A percentile compares a stretch with the other conserved stretches of the same genome.
phyloP scores from a whole-genome alignment of 1,140 invertebrate species.

The Metopolophium dirhodum region DNA sequence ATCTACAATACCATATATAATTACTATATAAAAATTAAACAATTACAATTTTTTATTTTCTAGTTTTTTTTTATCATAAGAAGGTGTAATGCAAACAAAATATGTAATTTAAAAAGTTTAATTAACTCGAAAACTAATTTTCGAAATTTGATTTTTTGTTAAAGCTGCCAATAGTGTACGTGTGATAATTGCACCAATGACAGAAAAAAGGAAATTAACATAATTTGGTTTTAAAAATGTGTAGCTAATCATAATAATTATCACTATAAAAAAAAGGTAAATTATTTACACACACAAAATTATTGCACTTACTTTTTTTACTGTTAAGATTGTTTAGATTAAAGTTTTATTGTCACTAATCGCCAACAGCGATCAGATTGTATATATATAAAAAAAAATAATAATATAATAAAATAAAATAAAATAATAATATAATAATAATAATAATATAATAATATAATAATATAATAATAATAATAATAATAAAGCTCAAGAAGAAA shows the following conservation, averaged over 20 bases:
- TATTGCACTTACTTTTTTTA: slow-evolving; percentile 57
- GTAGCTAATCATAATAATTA: slow-evolving; percentile 54
- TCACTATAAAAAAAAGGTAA: slow-evolving; percentile 44
- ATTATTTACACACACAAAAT: slow-evolving; percentile 53
- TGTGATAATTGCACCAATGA: slow-evolving; percentile 57
- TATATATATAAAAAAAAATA: slow-evolving; percentile 31
- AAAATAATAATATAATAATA: slow-evolving; percentile 51
- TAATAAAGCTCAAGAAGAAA: slow-evolving; percentile 56
- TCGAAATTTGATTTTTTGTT: background rate
- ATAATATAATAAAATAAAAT: slow-evolving; percentile 1
- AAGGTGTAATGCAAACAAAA: slow-evolving; percentile 56
- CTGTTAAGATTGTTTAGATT: slow-evolving; percentile 57
- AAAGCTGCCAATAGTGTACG: slow-evolving; percentile 50
- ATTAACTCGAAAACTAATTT: slow-evolving; percentile 41
- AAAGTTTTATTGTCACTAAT: slow-evolving; percentile 54
- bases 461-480: slow-evolving; percentile 55
- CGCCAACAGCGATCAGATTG: slow-evolving; percentile 45
- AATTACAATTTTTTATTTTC: slow-evolving; percentile 55
- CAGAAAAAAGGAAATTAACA: slow-evolving; percentile 45
- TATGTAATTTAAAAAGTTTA: slow-evolving; percentile 52
- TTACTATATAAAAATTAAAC: slow-evolving; percentile 57
- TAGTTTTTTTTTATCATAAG: slow-evolving; percentile 43
- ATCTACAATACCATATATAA: slow-evolving; percentile 57
- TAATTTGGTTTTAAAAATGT: slow-evolving; percentile 49
- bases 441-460: slow-evolving; percentile 10